Evolutionary conservation across 1,140 invertebrate genomes (phyloP), one percentile per base, ranked within the genome.

Genomic region (Achatina immaculata): DNA sequence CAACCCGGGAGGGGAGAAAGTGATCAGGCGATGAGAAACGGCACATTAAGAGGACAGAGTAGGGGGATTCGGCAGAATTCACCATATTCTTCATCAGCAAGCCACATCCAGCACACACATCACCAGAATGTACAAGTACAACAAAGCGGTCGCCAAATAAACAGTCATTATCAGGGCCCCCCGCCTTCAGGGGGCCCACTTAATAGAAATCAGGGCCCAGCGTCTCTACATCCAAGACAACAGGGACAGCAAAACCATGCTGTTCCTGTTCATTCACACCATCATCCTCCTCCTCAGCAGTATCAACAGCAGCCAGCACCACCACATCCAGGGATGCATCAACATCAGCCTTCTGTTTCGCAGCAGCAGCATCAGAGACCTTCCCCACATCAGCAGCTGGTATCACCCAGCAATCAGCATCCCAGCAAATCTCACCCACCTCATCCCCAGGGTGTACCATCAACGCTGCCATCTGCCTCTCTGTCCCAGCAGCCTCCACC

Each of bases 111-210:
- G 42, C 74, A 77, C 31, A 14, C 1, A 3, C 74, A 77, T 28
- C 58, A 62, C 58, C 58, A 62, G 58, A 62, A 34, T 62, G 2
- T 62, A 31, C 42, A 36, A 36, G 2, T 62, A 31, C 42, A 36
- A 36, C 31, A 36, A 43, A 62, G 62, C n/a, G 14, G 51, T n/a
- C 48, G 74, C 19, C 74, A 34, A 45, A 76, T 65, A 31, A 76
- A 76, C 42, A 76, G 62, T 40, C 74, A 76, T 65, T 76, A 76
- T 31, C 74, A 76, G 34, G 71, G 42, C 6, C 43, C 71, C 38
- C 71, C 43, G n/a, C 71, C 71, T 31, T 34, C 43, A 28, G 19
- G 21, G 14, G 43, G 28, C 3, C 21, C 28, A 24, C 21, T 45
- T 31, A 19, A 28, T 43, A 73, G 71, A 73, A 73, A 51, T 65